These are phyloP conservation scores for Stomatorhinus ivindoensis DNA, from an alignment of 2,113 vertebrate genomes.

Conservation along the genomic window DNA sequence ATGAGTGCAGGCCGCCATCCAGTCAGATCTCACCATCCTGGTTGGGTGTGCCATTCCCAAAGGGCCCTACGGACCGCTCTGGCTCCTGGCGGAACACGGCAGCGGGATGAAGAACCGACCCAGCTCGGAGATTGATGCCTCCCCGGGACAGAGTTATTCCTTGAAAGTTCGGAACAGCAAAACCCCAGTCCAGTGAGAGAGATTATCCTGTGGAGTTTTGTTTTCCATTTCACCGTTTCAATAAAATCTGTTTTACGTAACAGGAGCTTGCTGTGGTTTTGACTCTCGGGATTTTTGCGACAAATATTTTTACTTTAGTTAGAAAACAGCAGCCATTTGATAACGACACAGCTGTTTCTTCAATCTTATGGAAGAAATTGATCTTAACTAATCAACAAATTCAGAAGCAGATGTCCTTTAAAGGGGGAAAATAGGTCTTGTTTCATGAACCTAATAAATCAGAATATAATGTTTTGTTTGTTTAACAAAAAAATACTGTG, in stretches of 20 bases:
- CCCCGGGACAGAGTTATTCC: slow-evolving; percentile 11
- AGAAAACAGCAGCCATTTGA: neutral
- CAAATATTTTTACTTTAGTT: neutral
- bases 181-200: neutral
- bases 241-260: neutral
- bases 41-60: neutral
- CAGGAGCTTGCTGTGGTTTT: neutral
- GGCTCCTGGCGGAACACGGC: neutral
- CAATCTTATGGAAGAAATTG: neutral
- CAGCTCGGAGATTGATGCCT: neutral
- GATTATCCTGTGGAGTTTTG: neutral
- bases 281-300: neutral
- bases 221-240: slow-evolving; percentile 8
- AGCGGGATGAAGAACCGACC: neutral
- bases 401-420: neutral
- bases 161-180: slow-evolving; percentile 16
- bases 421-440: neutral
- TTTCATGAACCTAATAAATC: neutral
- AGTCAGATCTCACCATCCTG: neutral
- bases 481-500: neutral
- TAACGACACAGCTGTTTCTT: neutral
- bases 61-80: neutral
- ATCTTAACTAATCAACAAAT: neutral
- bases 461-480: neutral
- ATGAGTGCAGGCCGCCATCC: neutral